Conservation (phyloP, 2,113 vertebrate species). For the Collichthys lucidus region DNA sequence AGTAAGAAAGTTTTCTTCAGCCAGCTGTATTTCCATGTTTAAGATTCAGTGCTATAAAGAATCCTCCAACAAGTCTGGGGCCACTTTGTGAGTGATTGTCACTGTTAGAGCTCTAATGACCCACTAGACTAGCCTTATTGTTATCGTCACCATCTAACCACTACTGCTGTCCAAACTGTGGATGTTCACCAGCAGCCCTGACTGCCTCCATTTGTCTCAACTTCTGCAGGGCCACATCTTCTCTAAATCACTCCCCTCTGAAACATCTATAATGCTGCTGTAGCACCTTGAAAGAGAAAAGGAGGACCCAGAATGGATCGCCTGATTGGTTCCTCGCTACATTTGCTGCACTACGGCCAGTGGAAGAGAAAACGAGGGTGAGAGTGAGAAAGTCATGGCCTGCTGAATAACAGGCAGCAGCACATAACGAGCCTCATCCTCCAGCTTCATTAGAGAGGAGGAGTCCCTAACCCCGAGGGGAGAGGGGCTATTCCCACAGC, state of each 20-base stretch:
- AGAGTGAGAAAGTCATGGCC: constrained; percentile 46
- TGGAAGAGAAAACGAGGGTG: constrained; percentile 33
- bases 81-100: constrained; percentile 54
- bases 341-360: constrained; percentile 28
- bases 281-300: constrained; percentile 18
- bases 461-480: constrained; percentile 74
- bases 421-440: constrained; percentile 83
- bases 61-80: constrained; percentile 34
- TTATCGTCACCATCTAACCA: constrained; percentile 57
- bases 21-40: constrained; percentile 22
- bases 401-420: constrained; percentile 64
- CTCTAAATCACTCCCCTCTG: constrained; percentile 60
- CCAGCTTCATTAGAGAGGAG: constrained; percentile 82
- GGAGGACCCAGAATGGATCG: not conserved
- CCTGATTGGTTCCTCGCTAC: constrained; percentile 52
- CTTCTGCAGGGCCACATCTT: constrained; percentile 43
- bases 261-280: constrained; percentile 46
- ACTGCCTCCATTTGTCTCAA: constrained; percentile 68
- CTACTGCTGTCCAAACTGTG: constrained; percentile 39
- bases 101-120: constrained; percentile 67
- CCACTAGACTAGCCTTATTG: constrained; percentile 54
- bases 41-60: constrained; percentile 12
- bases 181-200: constrained; percentile 47
- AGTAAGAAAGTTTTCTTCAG: not conserved
- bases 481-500: constrained; percentile 74